Conservation (phyloP, 2,888 invertebrate species). For the Mesorhabditis sp. region DNA sequence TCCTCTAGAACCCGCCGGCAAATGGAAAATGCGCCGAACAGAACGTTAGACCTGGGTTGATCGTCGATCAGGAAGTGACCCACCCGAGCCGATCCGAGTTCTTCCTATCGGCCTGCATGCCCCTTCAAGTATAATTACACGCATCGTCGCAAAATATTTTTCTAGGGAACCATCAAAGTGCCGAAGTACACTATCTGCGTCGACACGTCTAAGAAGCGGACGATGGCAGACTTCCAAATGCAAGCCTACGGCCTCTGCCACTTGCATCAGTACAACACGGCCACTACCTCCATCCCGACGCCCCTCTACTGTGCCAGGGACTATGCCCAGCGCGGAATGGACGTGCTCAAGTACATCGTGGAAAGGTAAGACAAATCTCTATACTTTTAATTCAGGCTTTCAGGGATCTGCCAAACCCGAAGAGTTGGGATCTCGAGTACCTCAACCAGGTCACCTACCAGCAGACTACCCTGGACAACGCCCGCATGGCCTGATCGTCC, state of each 20-base stretch:
- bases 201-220: conserved; percentile 31
- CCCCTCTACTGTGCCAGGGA: conserved; percentile 33
- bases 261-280: conserved; percentile 46
- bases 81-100: conserved; percentile 46
- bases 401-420: background rate
- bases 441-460: conserved; percentile 4
- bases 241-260: conserved; percentile 40
- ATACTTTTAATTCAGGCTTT: background rate
- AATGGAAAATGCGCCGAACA: conserved; percentile 19
- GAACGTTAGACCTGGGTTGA: conserved; percentile 46
- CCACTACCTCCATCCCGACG: conserved; percentile 42
- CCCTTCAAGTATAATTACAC: conserved; percentile 39
- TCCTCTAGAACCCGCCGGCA: background rate
- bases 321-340: conserved; percentile 5
- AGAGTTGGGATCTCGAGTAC: background rate
- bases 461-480: background rate
- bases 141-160: background rate
- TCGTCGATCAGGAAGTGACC: conserved; percentile 37
- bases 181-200: conserved; percentile 49
- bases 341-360: background rate
- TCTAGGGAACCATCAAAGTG: conserved; percentile 50
- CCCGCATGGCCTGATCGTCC: conserved; percentile 1
- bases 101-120: conserved; percentile 46
- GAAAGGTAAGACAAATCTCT: background rate
- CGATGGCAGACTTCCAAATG: conserved; percentile 38